Percentiles rank a stretch among this genome's conserved stretches.
phyloP scores from a whole-genome alignment of 2,797 vertebrate species.

The Tokudaia tokunoshimensis region DNA sequence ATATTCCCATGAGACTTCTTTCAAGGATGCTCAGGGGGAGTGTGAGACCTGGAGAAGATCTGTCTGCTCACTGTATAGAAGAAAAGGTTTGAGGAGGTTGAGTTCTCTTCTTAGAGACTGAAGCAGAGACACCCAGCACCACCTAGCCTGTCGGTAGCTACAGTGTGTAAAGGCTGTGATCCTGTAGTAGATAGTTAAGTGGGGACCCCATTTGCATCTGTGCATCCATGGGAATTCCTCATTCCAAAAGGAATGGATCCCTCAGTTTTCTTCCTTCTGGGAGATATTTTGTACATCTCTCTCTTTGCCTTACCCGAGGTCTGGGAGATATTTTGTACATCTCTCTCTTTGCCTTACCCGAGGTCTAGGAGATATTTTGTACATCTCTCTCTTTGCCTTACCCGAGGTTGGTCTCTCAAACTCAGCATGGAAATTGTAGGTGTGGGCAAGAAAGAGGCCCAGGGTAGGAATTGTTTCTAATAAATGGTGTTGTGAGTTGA shows the following conservation, averaged over 20 bases:
- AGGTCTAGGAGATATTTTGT: not conserved
- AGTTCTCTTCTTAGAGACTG: not conserved
- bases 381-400: not conserved
- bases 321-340: too few relatives aligned
- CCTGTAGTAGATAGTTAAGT: not conserved
- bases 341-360: too few relatives aligned
- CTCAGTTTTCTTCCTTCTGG: not conserved
- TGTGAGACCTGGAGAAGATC: not conserved
- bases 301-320: too few relatives aligned
- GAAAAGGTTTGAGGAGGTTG: not conserved
- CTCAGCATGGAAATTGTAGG: not conserved
- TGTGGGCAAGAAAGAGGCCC: slow-evolving; percentile 5
- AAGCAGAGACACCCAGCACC: not conserved
- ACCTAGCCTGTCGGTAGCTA: rapidly evolving
- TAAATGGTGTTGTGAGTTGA: slow-evolving; percentile 36
- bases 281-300: too few relatives aligned
- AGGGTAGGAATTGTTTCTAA: slow-evolving; percentile 8
- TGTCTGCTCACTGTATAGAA: not conserved
- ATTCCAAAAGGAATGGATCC: not conserved
- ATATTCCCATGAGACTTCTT: not conserved
- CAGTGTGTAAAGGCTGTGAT: not conserved
- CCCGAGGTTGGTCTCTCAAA: slow-evolving; percentile 15
- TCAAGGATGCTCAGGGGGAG: not conserved
- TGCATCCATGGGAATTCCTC: not conserved
- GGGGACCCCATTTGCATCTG: not conserved